phyloP scores from a whole-genome alignment of 2,888 invertebrate species.

The Hydropsyche betteni region DNA sequence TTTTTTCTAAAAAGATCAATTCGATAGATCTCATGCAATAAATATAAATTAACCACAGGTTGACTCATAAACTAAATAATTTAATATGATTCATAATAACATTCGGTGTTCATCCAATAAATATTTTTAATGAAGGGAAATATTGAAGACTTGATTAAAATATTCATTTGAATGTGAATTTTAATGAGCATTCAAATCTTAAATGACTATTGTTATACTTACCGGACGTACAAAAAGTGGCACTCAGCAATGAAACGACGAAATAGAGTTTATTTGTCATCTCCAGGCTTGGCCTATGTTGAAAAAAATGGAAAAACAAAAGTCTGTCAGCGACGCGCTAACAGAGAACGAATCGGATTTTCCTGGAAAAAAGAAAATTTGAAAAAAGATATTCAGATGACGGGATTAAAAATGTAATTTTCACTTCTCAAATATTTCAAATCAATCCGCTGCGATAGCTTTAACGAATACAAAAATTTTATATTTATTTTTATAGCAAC shows the following conservation, averaged over 20 bases:
- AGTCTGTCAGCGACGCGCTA: conserved; percentile 9
- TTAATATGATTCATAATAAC: no score
- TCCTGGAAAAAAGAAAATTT: background rate
- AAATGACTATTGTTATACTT: conserved; percentile 9
- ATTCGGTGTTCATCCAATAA: no score
- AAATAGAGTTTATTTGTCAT: conserved; percentile 44
- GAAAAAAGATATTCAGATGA: background rate
- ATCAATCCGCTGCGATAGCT: background rate
- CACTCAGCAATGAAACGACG: conserved; percentile 31
- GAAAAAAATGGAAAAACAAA: conserved; percentile 44
- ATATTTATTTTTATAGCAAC: no score
- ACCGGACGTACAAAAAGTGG: conserved; percentile 24
- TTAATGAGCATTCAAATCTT: no score
- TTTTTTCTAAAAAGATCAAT: no score
- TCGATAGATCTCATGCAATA: no score
- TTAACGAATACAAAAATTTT: no score
- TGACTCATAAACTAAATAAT: no score
- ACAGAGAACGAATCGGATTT: background rate
- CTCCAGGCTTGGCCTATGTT: conserved; percentile 44
- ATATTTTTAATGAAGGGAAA: no score
- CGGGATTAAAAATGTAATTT: background rate
- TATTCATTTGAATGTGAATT: no score
- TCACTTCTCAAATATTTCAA: background rate
- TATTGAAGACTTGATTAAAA: no score
- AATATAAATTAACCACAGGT: no score